Base-by-base conservation (phyloP, 2,888 invertebrate species). In the Diarsia mendica region DNA sequence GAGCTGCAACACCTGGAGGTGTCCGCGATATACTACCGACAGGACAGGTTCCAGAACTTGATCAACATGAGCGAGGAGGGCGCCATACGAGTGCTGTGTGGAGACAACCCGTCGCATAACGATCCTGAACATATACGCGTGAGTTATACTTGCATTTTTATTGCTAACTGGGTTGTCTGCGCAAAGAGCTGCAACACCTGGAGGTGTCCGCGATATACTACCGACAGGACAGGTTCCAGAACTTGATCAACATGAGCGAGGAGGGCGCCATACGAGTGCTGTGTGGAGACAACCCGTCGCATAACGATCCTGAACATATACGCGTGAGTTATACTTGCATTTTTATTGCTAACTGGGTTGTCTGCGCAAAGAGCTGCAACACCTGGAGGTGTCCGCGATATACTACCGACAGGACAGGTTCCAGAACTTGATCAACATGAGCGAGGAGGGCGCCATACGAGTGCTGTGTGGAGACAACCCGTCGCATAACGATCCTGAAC, bases 191-290 rank as follows among this genome's bases (percentile, higher is more conserved):
- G 39, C 78, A 82, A 3, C 82, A 85, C 8, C 85, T 96, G 39
- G 94, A 94, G 28, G 87, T 96, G 75, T 95, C 96, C 0, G 90
- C 95, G 0, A 83, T 95, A 65, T 92, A 91, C 89, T 80, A 78
- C 53, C 84, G 85, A 51, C 91, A 86, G 75, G 82, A 82, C 44
- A 72, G 72, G 44, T 89, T 87, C 80, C 63, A 67, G 51, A 68
- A 33, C 51, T 64, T 69, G 39, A 11, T 78, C 1, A 77, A 78
- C 33, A 8, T 78, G 11, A 85, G 82, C 60, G 81, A 81, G 65
- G 88, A 86, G 48, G 80, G 85, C 11, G 64, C 79, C 68, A 79
- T 84, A 58, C 48, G 80, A 51, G 75, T 84, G 58, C 44, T 81
- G 58, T 28, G 70, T n/a, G 74, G 68, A 0, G 89, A 83, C 58